Evolutionary conservation across 2,888 invertebrate genomes (phyloP).

Genomic region (Apodemia duryi): DNA sequence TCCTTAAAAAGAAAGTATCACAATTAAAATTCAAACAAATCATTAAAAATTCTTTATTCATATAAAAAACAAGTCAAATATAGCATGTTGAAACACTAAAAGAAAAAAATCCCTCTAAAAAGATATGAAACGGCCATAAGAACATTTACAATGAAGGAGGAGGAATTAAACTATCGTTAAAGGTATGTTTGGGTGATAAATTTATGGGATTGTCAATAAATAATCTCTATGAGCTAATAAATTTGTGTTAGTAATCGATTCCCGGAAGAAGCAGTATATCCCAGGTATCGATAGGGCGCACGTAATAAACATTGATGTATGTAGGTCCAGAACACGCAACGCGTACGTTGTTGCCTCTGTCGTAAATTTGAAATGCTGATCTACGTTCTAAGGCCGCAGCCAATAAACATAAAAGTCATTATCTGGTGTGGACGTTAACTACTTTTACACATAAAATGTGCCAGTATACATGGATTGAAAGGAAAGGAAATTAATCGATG

Average conservation of each 20-base stretch:
- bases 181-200: constrained; percentile 25
- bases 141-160: not conserved
- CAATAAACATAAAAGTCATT: not conserved
- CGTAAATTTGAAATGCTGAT: constrained; percentile 6
- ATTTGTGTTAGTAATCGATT: constrained; percentile 36
- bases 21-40: no score
- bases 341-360: not conserved
- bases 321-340: constrained; percentile 26
- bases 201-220: constrained; percentile 33
- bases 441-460: not conserved
- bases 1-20: no score
- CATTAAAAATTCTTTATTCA: no score
- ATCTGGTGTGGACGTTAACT: not conserved
- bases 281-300: constrained; percentile 28
- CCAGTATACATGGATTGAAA: no score
- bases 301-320: constrained; percentile 47
- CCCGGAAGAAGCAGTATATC: constrained; percentile 27
- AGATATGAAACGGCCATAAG: not conserved
- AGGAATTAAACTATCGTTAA: constrained; percentile 10
- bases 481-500: no score
- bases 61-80: no score
- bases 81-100: no score
- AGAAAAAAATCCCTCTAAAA: no score
- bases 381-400: not conserved
- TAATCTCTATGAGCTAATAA: constrained; percentile 33